phyloP scores from a whole-genome alignment of 2,888 invertebrate genomes.

The Chironomus tentans region DNA sequence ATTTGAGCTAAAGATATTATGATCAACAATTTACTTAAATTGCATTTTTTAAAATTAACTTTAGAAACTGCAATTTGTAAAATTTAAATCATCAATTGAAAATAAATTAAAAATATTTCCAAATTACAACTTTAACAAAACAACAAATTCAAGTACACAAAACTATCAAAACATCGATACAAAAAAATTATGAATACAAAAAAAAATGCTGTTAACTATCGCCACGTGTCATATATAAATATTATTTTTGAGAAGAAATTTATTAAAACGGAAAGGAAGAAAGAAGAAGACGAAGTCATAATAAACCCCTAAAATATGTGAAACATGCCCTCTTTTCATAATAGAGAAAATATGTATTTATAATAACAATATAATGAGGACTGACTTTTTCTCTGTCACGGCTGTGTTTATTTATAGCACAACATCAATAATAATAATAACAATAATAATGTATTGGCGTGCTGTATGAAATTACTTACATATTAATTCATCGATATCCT shows the following conservation, averaged over 20 bases:
- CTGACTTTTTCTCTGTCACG: conserved; percentile 19
- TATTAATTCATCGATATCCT: conserved; percentile 26
- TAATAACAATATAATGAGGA: conserved; percentile 3
- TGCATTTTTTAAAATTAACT: no score
- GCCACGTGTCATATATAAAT: conserved; percentile 26
- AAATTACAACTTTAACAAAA: no score
- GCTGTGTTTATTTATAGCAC: conserved; percentile 25
- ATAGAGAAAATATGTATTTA: not conserved
- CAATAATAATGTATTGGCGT: not conserved
- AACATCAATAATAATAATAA: not conserved
- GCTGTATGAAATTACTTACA: conserved; percentile 12
- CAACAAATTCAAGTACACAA: no score
- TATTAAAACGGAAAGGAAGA: conserved; percentile 11
- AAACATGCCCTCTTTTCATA: conserved; percentile 10
- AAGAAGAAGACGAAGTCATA: not conserved
- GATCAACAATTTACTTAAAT: no score
- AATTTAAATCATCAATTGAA: no score
- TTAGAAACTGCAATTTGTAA: no score
- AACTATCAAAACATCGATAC: not conserved
- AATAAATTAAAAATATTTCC: no score
- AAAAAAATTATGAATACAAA: not conserved
- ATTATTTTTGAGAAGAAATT: conserved; percentile 5
- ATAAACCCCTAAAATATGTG: conserved; percentile 22
- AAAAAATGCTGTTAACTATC: conserved; percentile 22
- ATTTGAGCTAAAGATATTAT: no score